A percentile compares a stretch with the other conserved stretches of the same genome.
Conservation (phyloP, 2,797 vertebrate genomes). For the Morus bassanus region DNA sequence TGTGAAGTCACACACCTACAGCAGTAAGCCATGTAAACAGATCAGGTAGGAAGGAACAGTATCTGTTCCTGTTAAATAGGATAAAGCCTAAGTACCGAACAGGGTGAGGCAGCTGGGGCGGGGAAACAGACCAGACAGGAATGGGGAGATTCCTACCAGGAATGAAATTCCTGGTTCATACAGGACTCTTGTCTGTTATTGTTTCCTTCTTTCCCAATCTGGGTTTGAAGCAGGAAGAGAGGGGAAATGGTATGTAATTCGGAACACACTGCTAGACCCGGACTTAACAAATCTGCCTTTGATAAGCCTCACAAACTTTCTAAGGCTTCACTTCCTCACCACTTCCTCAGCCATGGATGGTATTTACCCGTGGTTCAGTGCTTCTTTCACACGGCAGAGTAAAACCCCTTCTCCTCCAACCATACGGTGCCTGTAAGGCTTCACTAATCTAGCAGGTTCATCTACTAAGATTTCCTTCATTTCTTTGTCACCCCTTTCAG, state of each 20-base stretch:
- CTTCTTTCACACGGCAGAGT: not conserved
- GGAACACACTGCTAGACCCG: not conserved
- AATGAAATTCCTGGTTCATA: slow-evolving; percentile 62
- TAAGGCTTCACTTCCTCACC: not conserved
- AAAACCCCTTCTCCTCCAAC: not conserved
- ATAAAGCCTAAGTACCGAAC: not conserved
- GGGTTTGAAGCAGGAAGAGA: not conserved
- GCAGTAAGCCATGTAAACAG: not conserved
- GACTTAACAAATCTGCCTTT: not conserved
- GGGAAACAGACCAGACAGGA: slow-evolving; percentile 69
- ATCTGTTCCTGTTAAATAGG: slow-evolving; percentile 16
- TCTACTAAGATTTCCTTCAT: not conserved
- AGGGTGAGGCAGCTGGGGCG: slow-evolving; percentile 43
- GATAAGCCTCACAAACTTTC: slow-evolving; percentile 1
- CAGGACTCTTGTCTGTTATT: slow-evolving; percentile 24
- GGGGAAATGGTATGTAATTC: not conserved
- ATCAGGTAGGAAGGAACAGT: not conserved
- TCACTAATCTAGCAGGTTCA: not conserved
- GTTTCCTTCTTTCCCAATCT: slow-evolving; percentile 39
- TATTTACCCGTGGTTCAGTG: not conserved
- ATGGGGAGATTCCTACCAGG: slow-evolving; percentile 63
- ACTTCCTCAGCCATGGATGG: not conserved
- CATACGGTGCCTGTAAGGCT: not conserved
- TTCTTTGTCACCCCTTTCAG: not conserved
- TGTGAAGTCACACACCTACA: not conserved